A percentile compares a stretch with the other conserved stretches of the same genome.
phyloP scores from a whole-genome alignment of 2,797 vertebrate species.

The Odontamblyopus lacepedii region DNA sequence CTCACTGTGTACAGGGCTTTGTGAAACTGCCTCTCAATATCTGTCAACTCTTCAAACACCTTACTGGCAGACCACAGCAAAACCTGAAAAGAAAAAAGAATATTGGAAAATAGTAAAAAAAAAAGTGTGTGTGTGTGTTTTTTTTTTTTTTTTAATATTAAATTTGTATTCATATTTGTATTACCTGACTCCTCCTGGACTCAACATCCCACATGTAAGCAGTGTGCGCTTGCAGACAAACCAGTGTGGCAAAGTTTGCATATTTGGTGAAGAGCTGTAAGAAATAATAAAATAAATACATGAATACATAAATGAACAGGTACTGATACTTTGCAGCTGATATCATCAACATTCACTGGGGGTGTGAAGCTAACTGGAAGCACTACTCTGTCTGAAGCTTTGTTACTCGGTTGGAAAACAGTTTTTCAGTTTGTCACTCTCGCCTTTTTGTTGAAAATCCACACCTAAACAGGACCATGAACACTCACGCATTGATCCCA shows the following conservation, averaged over 20 bases:
- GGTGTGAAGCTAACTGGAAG: no score
- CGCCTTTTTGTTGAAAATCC: no score
- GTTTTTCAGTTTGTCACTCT: no score
- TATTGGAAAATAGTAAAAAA: neutral
- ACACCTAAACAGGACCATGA: no score
- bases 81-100: constrained; percentile 71
- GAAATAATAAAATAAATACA: neutral
- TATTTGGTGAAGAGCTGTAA: constrained; percentile 89
- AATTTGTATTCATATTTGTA: neutral
- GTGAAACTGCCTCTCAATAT: constrained; percentile 95
- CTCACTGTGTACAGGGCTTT: constrained; percentile 92
- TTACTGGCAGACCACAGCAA: constrained; percentile 93
- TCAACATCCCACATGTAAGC: constrained; percentile 85
- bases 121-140: neutral
- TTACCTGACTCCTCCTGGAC: constrained; percentile 90
- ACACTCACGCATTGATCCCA: no score
- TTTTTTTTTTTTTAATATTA: neutral
- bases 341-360: no score
- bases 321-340: no score
- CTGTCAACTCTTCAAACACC: constrained; percentile 94
- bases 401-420: no score
- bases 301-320: neutral
- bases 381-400: no score
- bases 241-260: constrained; percentile 78
- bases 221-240: constrained; percentile 75